Evolutionary conservation across 2,888 invertebrate species (phyloP).

Genomic region (Eueremaeus valkanovi): DNA sequence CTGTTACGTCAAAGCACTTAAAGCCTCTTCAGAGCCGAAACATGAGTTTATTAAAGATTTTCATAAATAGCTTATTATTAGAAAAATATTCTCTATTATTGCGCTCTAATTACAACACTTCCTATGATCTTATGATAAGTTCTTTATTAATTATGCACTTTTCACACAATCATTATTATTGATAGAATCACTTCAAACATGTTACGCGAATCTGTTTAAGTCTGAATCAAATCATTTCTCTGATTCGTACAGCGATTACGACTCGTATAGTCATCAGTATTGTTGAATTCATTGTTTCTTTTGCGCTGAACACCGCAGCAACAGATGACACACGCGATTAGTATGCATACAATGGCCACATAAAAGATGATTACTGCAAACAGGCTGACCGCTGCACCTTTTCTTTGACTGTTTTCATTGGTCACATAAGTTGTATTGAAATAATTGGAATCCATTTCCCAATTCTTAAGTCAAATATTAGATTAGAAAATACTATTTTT

Average conservation of each 20-base stretch:
- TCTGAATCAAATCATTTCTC: background rate
- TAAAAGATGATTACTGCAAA: conserved; percentile 11
- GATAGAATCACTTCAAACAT: too few species aligned
- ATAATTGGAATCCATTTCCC: background rate
- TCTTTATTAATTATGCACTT: too few species aligned
- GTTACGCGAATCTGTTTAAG: too few species aligned
- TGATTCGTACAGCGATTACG: background rate
- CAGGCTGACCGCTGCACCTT: conserved; percentile 3
- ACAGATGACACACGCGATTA: conserved; percentile 18
- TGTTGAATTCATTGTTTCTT: background rate
- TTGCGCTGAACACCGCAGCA: background rate
- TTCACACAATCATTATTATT: too few species aligned
- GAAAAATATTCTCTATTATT: too few species aligned
- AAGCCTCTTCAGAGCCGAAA: too few species aligned
- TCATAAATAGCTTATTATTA: too few species aligned
- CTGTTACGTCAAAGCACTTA: too few species aligned
- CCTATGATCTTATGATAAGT: too few species aligned
- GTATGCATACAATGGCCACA: background rate
- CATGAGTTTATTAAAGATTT: too few species aligned
- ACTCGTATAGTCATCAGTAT: background rate
- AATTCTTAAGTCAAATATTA: too few species aligned
- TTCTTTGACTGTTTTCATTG: background rate
- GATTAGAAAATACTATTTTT: background rate
- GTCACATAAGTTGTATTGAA: background rate
- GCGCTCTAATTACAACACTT: too few species aligned